Conservation (phyloP, 1,140 invertebrate genomes). For the Scaptomyza montana region DNA sequence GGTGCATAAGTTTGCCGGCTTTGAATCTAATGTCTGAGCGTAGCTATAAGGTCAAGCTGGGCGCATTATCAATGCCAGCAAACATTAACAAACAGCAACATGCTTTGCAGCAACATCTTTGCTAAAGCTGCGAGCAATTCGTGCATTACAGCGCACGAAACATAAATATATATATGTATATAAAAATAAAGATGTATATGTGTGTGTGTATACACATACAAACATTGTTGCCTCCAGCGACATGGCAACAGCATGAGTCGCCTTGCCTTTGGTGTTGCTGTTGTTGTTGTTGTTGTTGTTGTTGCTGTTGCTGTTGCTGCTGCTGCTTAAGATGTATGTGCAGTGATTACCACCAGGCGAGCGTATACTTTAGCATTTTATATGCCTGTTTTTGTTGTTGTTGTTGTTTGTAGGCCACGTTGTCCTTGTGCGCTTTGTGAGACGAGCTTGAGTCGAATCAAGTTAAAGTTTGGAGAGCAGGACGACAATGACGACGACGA, state of each 20-base stretch:
- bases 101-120: slow-evolving; percentile 26
- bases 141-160: slow-evolving; percentile 63
- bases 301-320: too few species aligned
- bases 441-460: slow-evolving; percentile 4
- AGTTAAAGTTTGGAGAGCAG: slow-evolving; percentile 5
- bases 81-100: slow-evolving; percentile 10
- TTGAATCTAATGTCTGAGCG: too few species aligned
- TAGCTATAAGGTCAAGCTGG: too few species aligned
- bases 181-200: not conserved
- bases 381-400: slow-evolving; percentile 58
- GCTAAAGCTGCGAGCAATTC: slow-evolving; percentile 59
- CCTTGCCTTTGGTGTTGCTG: slow-evolving; percentile 34
- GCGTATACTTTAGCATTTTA: slow-evolving; percentile 82
- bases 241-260: slow-evolving; percentile 46
- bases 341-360: slow-evolving; percentile 75
- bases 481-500: not conserved
- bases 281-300: too few species aligned
- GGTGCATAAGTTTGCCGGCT: too few species aligned
- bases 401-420: slow-evolving; percentile 57
- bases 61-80: too few species aligned
- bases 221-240: slow-evolving; percentile 64
- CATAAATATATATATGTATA: slow-evolving; percentile 40
- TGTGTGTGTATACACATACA: slow-evolving; percentile 14
- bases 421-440: slow-evolving; percentile 58
- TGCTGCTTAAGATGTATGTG: slow-evolving; percentile 78